phyloP scores from a whole-genome alignment of 2,888 invertebrate genomes.

The Deroplatys truncata region DNA sequence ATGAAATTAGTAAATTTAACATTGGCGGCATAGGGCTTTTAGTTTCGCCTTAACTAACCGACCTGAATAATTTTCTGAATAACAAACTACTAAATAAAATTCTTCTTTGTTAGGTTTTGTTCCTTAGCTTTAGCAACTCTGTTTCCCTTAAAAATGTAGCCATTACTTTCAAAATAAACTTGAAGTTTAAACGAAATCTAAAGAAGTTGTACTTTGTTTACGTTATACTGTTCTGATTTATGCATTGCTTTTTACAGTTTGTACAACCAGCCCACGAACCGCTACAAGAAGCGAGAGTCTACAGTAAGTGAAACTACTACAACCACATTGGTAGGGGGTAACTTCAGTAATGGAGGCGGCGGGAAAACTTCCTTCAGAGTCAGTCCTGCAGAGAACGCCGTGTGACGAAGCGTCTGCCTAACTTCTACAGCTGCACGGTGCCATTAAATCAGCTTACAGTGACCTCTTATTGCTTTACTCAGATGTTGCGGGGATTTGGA shows the following conservation, averaged over 20 bases:
- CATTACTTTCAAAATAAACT: too few species aligned
- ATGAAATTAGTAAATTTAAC: too few species aligned
- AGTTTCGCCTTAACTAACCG: too few species aligned
- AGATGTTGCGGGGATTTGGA: background rate
- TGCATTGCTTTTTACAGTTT: conserved; percentile 49
- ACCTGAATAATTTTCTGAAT: too few species aligned
- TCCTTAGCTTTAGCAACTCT: too few species aligned
- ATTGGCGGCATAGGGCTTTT: too few species aligned
- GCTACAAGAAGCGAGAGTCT: conserved; percentile 69
- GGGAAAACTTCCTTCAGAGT: background rate
- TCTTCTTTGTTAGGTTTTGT: too few species aligned
- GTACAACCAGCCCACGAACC: conserved; percentile 65
- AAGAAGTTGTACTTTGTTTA: too few species aligned
- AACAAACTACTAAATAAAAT: too few species aligned
- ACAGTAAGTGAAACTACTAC: conserved; percentile 76
- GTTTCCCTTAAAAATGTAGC: too few species aligned
- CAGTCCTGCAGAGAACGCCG: conserved; percentile 28
- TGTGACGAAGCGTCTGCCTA: conserved; percentile 5
- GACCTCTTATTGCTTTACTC: background rate
- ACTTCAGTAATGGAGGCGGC: conserved; percentile 36
- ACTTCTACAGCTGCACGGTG: background rate
- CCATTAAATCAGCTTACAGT: background rate
- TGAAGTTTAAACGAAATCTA: too few species aligned
- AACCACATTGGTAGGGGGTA: conserved; percentile 62
- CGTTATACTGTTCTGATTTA: too few species aligned